Base-by-base conservation (phyloP, 2,113 vertebrate genomes). In the Peromyscus leucopus region DNA sequence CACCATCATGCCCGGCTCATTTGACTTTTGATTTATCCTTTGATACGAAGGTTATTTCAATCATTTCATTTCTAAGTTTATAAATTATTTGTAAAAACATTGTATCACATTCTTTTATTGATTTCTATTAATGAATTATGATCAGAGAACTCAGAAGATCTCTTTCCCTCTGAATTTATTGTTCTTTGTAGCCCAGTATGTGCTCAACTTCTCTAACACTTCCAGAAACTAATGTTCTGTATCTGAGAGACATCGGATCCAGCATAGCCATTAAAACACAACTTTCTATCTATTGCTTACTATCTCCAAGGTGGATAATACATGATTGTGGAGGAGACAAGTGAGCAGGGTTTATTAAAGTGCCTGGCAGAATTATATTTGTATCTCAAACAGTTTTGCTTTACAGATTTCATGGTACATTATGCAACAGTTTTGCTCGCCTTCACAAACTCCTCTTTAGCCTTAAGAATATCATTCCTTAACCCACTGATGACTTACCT, bases 21-120 rank as follows among this genome's bases (percentile, higher is more conserved):
- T 5, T 63, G 24, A 84, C n/a, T 57, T 94, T 79, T 86, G 31
- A 61, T 74, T 96, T 88, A 42, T 76, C 63, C 79, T 93, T 90
- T 90, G 84, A 94, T 78, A 92, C 69, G 69, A 83, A 95, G 9
- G 55, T 82, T 92, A 91, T 33, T 76, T 79, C 82, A 12, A 82
- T 19, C 51, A 9, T 48, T 74, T 76, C 89, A 78, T 57, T 93
- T 96, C 36, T 84, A 94, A 91, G 71, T 48, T 36, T 36, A 69
- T 69, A 69, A 69, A 69, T 36, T 36, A 71, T 71, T 71, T 61
- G 13, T 26, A 71, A 61, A 74, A 28, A 57, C n/a, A 82, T 83
- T 84, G 79, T 78, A 71, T 76, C 67, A 61, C 21, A 26, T 89
- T 96, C 12, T 69, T 17, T 74, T 46, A 28, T 71, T 79, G 92